Conservation (phyloP, 2,797 vertebrate species). For the Tragelaphus eurycerus region DNA sequence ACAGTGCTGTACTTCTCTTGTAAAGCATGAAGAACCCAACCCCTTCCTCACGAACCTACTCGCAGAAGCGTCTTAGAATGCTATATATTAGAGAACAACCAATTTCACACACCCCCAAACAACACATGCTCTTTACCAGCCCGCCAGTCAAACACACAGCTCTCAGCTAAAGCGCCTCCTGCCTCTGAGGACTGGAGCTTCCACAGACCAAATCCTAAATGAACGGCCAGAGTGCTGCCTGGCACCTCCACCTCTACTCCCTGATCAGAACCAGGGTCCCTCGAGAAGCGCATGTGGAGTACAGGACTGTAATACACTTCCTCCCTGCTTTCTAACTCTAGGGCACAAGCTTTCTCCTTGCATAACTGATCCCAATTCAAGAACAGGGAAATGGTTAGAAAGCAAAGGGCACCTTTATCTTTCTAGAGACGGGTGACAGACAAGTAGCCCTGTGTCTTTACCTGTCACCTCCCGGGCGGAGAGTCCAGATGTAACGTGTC, state of each 20-base stretch:
- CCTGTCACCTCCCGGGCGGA: conserved; percentile 46
- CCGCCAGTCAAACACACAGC: not conserved
- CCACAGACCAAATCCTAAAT: conserved; percentile 55
- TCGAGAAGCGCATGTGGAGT: conserved; percentile 44
- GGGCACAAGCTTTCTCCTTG: not conserved
- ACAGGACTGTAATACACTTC: conserved; percentile 51
- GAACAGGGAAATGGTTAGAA: not conserved
- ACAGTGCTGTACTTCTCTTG: conserved; percentile 42
- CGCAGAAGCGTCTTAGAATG: not conserved
- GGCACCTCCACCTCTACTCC: not conserved
- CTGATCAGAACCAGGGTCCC: conserved; percentile 20
- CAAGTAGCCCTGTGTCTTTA: conserved; percentile 43
- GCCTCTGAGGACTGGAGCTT: conserved; percentile 54
- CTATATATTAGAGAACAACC: not conserved
- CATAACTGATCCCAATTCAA: not conserved
- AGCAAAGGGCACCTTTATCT: not conserved
- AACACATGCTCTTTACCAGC: rapidly evolving
- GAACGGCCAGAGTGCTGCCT: not conserved
- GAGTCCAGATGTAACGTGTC: conserved; percentile 5
- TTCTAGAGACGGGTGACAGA: conserved; percentile 31
- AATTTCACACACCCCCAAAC: not conserved
- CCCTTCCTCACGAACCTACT: not conserved
- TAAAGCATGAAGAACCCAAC: not conserved
- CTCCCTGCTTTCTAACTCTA: not conserved
- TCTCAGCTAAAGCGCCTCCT: conserved; percentile 34